These are phyloP conservation scores for Eucriotettix oculatus DNA, from an alignment of 2,888 invertebrate species.

Conservation along the genomic window DNA sequence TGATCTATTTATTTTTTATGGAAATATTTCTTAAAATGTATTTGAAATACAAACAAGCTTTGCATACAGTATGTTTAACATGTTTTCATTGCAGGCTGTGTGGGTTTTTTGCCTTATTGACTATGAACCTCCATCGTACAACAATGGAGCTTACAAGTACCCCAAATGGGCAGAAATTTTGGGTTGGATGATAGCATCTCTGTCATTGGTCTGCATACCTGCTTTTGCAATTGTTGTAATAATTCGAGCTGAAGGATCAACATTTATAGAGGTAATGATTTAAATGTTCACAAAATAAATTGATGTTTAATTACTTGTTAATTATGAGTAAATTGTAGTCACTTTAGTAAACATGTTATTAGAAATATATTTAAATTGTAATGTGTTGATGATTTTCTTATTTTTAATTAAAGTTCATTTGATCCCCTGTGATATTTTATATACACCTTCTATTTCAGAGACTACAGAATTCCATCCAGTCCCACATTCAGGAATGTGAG, in stretches of 20 bases:
- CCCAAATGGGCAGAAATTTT: slow-evolving; percentile 72
- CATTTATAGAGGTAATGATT: slow-evolving; percentile 44
- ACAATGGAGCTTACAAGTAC: slow-evolving; percentile 60
- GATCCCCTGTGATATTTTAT: background rate
- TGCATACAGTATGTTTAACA: too few species aligned
- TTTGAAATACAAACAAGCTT: too few species aligned
- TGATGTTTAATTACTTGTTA: too few species aligned
- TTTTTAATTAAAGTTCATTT: too few species aligned
- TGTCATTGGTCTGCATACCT: slow-evolving; percentile 74
- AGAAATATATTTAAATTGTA: too few species aligned
- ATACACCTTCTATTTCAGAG: background rate
- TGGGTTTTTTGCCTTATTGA: slow-evolving; percentile 82
- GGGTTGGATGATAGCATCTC: slow-evolving; percentile 72
- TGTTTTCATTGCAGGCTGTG: slow-evolving; percentile 38
- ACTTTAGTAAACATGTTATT: too few species aligned
- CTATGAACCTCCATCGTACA: slow-evolving; percentile 71
- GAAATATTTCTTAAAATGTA: too few species aligned
- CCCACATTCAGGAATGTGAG: background rate
- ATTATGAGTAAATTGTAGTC: too few species aligned
- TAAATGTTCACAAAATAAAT: too few species aligned
- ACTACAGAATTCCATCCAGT: background rate
- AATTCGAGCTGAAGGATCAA: slow-evolving; percentile 50
- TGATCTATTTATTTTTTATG: too few species aligned
- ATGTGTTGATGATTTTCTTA: too few species aligned
- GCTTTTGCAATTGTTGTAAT: slow-evolving; percentile 59